Percentiles rank a stretch among this genome's conserved stretches.
Evolutionary conservation across 92 coral and sea anemone species (phyloP).

Genomic region (Phenganax subtilis): DNA sequence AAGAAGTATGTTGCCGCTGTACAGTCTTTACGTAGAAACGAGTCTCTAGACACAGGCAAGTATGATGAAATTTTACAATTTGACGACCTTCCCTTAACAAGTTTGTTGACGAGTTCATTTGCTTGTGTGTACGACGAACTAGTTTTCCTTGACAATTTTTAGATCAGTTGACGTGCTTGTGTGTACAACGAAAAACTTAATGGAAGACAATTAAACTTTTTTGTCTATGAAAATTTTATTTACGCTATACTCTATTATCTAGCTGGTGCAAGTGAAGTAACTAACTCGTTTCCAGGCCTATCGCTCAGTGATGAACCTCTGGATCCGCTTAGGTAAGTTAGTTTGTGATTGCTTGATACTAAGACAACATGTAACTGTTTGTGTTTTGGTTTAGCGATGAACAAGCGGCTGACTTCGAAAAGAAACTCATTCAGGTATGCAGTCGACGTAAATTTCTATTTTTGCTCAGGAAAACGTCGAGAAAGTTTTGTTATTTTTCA

Average conservation of each 20-base stretch:
- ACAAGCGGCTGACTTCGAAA: conserved; percentile 71
- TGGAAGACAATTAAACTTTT: too few species aligned
- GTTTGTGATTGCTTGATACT: not conserved
- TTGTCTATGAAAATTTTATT: too few species aligned
- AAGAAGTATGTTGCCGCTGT: conserved; percentile 98
- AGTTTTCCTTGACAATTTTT: conserved; percentile 24
- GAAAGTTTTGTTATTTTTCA: too few species aligned
- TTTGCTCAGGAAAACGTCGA: not conserved
- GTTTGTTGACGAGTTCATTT: conserved; percentile 52
- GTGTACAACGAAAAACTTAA: too few species aligned
- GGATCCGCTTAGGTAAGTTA: not conserved
- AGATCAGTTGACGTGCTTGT: too few species aligned
- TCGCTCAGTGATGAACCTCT: too few species aligned
- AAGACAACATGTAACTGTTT: not conserved
- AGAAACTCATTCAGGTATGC: conserved; percentile 80
- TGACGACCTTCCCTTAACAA: conserved; percentile 30
- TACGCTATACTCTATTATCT: too few species aligned
- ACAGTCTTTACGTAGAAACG: conserved; percentile 66
- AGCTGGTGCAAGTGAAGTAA: too few species aligned
- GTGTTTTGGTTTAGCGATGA: conserved; percentile 45
- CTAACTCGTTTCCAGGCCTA: too few species aligned
- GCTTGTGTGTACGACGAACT: conserved; percentile 76
- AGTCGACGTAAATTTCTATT: not conserved
- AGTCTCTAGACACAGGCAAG: conserved; percentile 25
- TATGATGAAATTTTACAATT: not conserved